These are phyloP conservation scores for Megaptera novaeangliae DNA, from an alignment of 2,113 vertebrate species.

Conservation along the genomic window DNA sequence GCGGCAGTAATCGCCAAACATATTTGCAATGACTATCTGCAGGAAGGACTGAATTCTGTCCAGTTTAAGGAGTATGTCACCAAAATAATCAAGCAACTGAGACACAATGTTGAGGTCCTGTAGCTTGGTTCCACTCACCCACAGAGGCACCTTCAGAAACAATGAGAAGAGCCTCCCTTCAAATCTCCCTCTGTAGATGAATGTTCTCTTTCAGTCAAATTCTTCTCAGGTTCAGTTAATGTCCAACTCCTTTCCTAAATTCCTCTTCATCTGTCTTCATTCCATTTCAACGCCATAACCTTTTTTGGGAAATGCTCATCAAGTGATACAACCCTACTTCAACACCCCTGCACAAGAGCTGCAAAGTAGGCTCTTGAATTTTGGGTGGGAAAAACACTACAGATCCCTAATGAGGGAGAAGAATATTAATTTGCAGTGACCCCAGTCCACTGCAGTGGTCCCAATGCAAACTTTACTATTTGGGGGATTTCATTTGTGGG, in stretches of 20 bases:
- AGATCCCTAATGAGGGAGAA: neutral
- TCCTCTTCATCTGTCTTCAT: neutral
- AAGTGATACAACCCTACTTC: neutral
- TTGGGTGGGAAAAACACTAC: accelerated
- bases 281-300: neutral
- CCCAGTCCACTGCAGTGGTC: neutral
- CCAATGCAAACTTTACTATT: neutral
- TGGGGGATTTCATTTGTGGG: neutral
- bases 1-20: neutral
- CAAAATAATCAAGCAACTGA: neutral
- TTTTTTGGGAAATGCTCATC: neutral
- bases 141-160: neutral
- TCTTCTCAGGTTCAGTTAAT: neutral
- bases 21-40: neutral
- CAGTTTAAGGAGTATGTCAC: neutral
- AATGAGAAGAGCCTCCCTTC: neutral
- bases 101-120: neutral
- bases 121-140: neutral
- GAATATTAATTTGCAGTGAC: neutral
- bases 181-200: neutral
- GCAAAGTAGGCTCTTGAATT: neutral
- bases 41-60: neutral
- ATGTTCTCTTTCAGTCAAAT: neutral
- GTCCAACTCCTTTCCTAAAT: neutral
- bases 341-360: too few relatives aligned